These are phyloP conservation scores for Morus bassanus DNA, from an alignment of 2,797 vertebrate genomes.

Conservation along the genomic window DNA sequence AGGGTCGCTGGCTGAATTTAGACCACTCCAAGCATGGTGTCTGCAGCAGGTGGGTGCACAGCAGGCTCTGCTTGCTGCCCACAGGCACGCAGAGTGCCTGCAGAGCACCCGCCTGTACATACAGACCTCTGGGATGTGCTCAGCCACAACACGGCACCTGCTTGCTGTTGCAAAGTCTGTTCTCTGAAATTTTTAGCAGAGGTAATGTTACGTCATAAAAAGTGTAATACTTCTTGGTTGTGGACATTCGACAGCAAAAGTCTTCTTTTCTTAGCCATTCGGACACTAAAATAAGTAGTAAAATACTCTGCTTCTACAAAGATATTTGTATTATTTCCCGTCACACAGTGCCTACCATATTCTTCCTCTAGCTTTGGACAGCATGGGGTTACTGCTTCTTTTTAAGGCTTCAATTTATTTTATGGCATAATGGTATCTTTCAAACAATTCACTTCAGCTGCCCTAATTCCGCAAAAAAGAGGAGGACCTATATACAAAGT, in stretches of 20 bases:
- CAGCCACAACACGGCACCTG: background rate
- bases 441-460: background rate
- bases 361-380: background rate
- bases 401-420: background rate
- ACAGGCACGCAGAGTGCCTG: background rate
- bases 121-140: rapidly evolving
- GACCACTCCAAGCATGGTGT: rapidly evolving
- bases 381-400: background rate
- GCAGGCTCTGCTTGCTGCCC: background rate
- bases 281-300: background rate
- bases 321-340: background rate
- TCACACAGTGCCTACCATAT: background rate
- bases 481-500: no score
- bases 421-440: background rate
- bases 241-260: background rate
- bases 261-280: background rate
- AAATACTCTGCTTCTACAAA: background rate
- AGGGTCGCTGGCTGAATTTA: background rate
- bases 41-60: background rate
- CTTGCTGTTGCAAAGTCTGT: background rate
- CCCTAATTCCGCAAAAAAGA: background rate
- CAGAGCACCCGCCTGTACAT: rapidly evolving
- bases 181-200: background rate
- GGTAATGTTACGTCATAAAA: background rate
- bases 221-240: background rate